Evolutionary conservation across 2,113 vertebrate genomes (phyloP), one percentile per base, ranked within the genome.

Genomic region (Pangasianodon hypophthalmus): DNA sequence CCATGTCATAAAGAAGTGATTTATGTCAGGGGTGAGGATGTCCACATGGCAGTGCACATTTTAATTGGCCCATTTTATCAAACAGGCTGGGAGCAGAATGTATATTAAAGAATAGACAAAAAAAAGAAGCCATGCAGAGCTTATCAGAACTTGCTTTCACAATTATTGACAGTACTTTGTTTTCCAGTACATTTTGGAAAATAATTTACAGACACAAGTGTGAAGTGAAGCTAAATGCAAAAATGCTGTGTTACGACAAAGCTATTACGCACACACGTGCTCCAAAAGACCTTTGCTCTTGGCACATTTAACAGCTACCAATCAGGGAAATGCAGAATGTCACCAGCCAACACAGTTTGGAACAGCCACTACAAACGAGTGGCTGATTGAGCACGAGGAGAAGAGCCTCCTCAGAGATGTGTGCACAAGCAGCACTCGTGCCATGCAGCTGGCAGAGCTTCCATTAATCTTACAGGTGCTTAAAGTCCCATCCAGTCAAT

Each of bases 401-500:
- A 88, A 90, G 87, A 88, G 87, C n/a, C 67, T 87, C 87, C 89
- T 90, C 84, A 80, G 64, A 29, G 26, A 37, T 29, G 87, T 84
- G 54, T 46, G 32, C 54, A 54, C 67, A 88, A 62, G 50, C 77
- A 82, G 79, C 69, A 82, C 83, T 84, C 69, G 24, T 84, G 64
- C 84, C 85, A 69, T 46, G 84, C 87, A 92, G 84, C 87, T 90
- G 84, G 58, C 37, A 92, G 87, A 84, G 87, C 50, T 56, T 56
- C 79, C 87, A 90, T 90, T 92, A 89, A 88, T 90, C 62, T 90
- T 92, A 92, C 91, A 90, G 91, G 91, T 92, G 89, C 91, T 88
- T 91, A 88, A 82, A 88, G 84, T 37, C 85, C 84, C 89, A 90
- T 87, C 84, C 84, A 92, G 87, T 92, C 89, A 92, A 92, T 88